Percentiles rank a stretch among this genome's conserved stretches.
phyloP scores from a whole-genome alignment of 2,797 vertebrate species.

The Heterohyrax brucei region DNA sequence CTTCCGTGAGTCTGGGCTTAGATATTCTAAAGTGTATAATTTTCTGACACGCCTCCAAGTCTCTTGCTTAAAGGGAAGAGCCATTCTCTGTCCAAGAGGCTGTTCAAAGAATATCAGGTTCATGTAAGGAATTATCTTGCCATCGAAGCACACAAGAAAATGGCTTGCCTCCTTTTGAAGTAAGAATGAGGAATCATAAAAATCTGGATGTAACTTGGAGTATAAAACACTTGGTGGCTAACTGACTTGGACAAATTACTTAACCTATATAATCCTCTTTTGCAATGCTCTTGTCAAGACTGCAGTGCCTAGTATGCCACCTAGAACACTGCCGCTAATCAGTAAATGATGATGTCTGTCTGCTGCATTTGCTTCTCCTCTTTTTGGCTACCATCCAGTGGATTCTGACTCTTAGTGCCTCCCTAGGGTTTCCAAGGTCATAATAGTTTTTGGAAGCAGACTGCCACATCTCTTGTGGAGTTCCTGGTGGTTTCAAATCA shows the following conservation, averaged over 20 bases:
- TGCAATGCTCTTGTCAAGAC: neutral
- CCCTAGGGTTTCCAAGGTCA: no score
- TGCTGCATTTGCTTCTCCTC: neutral
- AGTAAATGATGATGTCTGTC: neutral
- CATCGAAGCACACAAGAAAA: neutral
- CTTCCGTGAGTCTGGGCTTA: neutral
- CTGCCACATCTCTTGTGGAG: no score
- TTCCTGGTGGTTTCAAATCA: no score
- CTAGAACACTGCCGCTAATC: neutral
- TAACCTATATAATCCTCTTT: neutral
- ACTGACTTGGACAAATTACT: neutral
- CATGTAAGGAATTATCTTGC: neutral
- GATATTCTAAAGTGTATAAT: neutral
- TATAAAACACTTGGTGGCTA: neutral
- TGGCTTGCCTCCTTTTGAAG: neutral
- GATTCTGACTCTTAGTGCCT: no score
- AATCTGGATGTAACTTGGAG: neutral
- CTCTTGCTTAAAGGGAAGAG: neutral
- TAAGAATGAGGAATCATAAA: constrained; percentile 11
- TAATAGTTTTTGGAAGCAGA: no score
- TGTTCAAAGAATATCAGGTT: neutral
- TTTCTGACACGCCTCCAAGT: neutral
- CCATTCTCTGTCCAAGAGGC: neutral
- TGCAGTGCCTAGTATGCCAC: neutral
- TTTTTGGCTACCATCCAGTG: neutral